Base-by-base conservation (phyloP, 2,888 invertebrate genomes). In the Elysia crispata region DNA sequence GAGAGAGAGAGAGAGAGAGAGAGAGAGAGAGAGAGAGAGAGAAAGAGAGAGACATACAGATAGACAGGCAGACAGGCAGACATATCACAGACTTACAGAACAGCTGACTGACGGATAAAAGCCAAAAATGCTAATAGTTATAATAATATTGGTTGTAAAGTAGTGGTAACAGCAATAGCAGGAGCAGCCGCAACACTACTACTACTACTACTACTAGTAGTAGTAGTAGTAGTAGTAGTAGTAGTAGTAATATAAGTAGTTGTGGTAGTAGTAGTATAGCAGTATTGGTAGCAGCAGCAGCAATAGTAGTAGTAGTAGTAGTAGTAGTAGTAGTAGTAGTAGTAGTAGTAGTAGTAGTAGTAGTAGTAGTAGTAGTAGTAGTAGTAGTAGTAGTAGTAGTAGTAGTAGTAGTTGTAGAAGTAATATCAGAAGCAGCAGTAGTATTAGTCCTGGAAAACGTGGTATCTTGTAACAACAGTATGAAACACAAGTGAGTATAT, bases 381-480 rank as follows among this genome's bases (percentile, higher is more conserved):
- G n/a, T n/a, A n/a, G n/a, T n/a, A n/a, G n/a, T n/a, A n/a, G n/a
- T n/a, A n/a, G n/a, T n/a, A n/a, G n/a, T n/a, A 41, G 70, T 41
- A 70, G 70, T 70, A 70, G 70, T 31, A 70, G 70, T 70, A 31
- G 33, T n/a, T n/a, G n/a, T n/a, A n/a, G n/a, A n/a, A n/a, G n/a
- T n/a, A n/a, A n/a, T 31, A 70, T 31, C 41, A 70, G 70, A 33
- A 41, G 23, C 31, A 20, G 70, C 41, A 70, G 41, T 6, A 70
- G 41, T 6, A 15, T 31, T 70, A 70, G 70, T 6, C 8, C 33
- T 41, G 20, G 70, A 1, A 33, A 23, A n/a, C n/a, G n/a, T n/a
- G n/a, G n/a, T n/a, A n/a, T n/a, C n/a, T n/a, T n/a, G n/a, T n/a
- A n/a, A n/a, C n/a, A n/a, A n/a, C n/a, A n/a, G n/a, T n/a, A n/a